Base-by-base conservation (phyloP, 2,888 invertebrate genomes). In the Amblyjoppa fuscipennis region DNA sequence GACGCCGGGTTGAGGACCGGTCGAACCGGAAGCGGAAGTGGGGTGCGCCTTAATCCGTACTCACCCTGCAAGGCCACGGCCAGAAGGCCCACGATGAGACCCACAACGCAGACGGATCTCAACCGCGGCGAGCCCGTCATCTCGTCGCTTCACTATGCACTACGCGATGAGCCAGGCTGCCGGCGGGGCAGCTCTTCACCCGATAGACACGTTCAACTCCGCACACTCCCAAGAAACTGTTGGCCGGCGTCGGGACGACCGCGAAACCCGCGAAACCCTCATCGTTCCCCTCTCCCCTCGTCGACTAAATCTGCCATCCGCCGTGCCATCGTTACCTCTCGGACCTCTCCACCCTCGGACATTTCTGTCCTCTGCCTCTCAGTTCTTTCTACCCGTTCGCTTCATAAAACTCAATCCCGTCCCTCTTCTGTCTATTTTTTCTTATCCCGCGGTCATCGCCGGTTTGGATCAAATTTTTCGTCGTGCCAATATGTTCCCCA, bases 91-190 rank as follows among this genome's bases (percentile, higher is more conserved):
- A 91, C 91, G 91, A 95, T 93, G 94, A 95, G 95, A 94, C 95
- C 94, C 93, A 95, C 94, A 93, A 95, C 93, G 93, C 95, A 92
- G 92, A 95, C 94, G 94, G 95, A 94, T 94, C 95, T 95, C 94
- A 95, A 95, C 94, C 93, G 94, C 93, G 94, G 94, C 94, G 94
- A 95, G 95, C 95, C 95, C 95, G 95, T 95, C 95, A 95, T 95
- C 94, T 94, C 95, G 94, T 95, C 94, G 94, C 94, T 92, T 96
- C 94, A 95, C 95, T 95, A 90, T 89, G 91, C 93, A 91, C 93
- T 91, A 91, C 92, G 89, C 92, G 92, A 92, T 92, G 90, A 92
- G 92, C 93, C 93, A 92, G 93, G 91, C 91, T 92, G 91, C 91
- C 92, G 92, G 91, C 91, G 86, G 38, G 82, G 91, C 87, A 91